A percentile compares a stretch with the other conserved stretches of the same genome.
Conservation (phyloP, 2,888 invertebrate genomes). For the Dioctria linearis region DNA sequence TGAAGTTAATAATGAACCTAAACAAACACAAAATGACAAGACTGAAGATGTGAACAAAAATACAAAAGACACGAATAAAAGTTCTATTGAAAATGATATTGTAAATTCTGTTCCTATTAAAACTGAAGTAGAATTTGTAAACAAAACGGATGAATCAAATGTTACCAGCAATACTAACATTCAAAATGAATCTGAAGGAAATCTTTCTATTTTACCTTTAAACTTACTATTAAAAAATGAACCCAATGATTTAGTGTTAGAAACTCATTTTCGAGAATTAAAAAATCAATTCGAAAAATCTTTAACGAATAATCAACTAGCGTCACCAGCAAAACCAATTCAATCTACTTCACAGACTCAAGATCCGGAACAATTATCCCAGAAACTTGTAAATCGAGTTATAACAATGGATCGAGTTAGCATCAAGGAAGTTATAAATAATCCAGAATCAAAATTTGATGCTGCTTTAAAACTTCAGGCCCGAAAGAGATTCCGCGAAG, state of each 20-base stretch:
- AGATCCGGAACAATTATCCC: constrained; percentile 57
- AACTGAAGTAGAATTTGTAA: background rate
- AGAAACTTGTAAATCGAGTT: constrained; percentile 64
- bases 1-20: background rate
- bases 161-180: background rate
- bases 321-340: background rate
- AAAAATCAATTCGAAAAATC: constrained; percentile 9
- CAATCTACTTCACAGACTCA: background rate
- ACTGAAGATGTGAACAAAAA: background rate
- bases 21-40: background rate
- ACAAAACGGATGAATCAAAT: background rate
- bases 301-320: background rate
- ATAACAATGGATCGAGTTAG: constrained; percentile 68
- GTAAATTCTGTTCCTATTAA: background rate
- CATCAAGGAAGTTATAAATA: constrained; percentile 69
- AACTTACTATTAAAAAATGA: constrained; percentile 39
- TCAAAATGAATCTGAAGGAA: background rate
- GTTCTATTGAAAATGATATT: too few species aligned
- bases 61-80: too few species aligned
- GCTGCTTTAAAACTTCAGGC: constrained; percentile 67
- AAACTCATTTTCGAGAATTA: constrained; percentile 26
- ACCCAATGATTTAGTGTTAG: constrained; percentile 20
- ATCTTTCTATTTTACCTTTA: constrained; percentile 38
- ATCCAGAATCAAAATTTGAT: constrained; percentile 67
- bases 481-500: constrained; percentile 65